These are phyloP conservation scores for Zophobas atratus DNA, from an alignment of 1,140 invertebrate species.

Conservation along the genomic window DNA sequence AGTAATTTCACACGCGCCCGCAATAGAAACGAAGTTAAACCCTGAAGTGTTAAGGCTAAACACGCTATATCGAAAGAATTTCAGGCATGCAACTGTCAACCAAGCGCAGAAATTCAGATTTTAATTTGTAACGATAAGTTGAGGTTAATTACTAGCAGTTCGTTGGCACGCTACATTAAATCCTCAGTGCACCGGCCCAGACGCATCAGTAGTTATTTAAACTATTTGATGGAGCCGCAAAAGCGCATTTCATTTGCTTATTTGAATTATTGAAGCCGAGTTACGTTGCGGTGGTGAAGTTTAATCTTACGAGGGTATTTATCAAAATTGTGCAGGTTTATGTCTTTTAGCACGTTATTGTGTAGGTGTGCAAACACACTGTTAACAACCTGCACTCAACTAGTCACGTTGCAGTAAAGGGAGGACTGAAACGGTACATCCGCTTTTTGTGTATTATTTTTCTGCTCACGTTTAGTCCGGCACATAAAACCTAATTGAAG, in stretches of 20 bases:
- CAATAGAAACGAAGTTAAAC: conserved; percentile 16
- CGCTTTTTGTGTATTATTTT: conserved; percentile 41
- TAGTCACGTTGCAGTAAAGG: conserved; percentile 10
- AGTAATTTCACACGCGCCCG: conserved; percentile 32
- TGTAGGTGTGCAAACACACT: not conserved
- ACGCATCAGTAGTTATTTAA: not conserved
- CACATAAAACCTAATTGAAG: conserved; percentile 49
- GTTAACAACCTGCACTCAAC: not conserved
- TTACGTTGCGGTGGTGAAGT: not conserved
- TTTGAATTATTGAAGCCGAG: not conserved
- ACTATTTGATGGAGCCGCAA: not conserved
- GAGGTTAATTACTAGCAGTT: conserved; percentile 47
- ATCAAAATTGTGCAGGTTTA: conserved; percentile 3
- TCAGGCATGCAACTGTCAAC: conserved; percentile 52
- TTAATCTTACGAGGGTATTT: not conserved
- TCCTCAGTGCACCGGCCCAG: not conserved
- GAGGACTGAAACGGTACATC: conserved; percentile 7
- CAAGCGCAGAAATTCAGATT: conserved; percentile 44
- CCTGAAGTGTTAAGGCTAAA: conserved; percentile 17
- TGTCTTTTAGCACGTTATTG: not conserved
- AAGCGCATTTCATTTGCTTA: not conserved
- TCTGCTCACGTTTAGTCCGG: conserved; percentile 44
- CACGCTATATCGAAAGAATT: conserved; percentile 36
- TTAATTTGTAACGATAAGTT: conserved; percentile 53
- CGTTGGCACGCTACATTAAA: conserved; percentile 31